phyloP scores from a whole-genome alignment of 2,113 vertebrate species.

The Falcunculus frontatus region DNA sequence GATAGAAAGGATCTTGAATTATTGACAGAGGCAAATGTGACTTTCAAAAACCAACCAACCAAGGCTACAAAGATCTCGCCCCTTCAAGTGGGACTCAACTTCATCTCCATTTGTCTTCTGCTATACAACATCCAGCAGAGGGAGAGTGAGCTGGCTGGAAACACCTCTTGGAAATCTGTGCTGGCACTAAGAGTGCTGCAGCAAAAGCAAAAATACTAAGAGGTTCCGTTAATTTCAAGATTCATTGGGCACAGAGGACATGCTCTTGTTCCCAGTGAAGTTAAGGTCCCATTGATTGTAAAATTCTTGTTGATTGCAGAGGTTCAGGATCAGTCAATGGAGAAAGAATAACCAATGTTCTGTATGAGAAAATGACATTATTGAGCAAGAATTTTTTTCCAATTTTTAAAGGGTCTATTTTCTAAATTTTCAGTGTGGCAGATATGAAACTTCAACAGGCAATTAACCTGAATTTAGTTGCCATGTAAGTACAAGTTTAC shows the following conservation, averaged over 20 bases:
- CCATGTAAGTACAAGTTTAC: not conserved
- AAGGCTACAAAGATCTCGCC: not conserved
- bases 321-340: not conserved
- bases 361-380: not conserved
- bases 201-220: constrained; percentile 32
- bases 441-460: not conserved
- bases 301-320: not conserved
- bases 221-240: constrained; percentile 46
- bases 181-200: not conserved
- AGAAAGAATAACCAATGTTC: not conserved
- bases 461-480: not conserved
- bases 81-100: not conserved
- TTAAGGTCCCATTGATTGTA: not conserved
- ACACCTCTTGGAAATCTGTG: not conserved
- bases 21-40: not conserved
- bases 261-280: not conserved
- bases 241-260: constrained; percentile 16
- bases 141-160: not conserved
- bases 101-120: not conserved
- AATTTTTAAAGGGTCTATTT: not conserved
- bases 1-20: not conserved
- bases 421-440: not conserved
- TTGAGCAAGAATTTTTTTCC: not conserved
- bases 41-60: not conserved
- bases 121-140: not conserved